Evolutionary conservation across 2,888 invertebrate species (phyloP).

Genomic region (Zhengitettix transpicula): DNA sequence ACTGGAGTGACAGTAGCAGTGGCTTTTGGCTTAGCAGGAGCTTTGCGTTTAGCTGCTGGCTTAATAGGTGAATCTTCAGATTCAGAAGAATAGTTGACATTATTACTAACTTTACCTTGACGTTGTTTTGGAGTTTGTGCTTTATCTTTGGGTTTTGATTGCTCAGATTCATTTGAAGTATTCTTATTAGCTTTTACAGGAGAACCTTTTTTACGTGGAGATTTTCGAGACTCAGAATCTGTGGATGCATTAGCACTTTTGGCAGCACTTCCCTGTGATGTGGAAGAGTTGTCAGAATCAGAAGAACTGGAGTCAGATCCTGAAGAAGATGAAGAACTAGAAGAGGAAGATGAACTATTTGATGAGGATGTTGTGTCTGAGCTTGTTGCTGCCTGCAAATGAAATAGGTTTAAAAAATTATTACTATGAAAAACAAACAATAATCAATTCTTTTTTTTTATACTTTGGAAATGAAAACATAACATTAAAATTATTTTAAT

Average conservation of each 20-base stretch:
- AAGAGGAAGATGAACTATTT: conserved; percentile 21
- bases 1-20: conserved; percentile 39
- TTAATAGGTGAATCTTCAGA: conserved; percentile 32
- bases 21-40: conserved; percentile 42
- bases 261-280: conserved; percentile 15
- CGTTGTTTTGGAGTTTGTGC: conserved; percentile 13
- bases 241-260: conserved; percentile 16
- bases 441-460: too few species aligned
- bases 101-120: conserved; percentile 24
- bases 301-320: conserved; percentile 20
- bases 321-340: conserved; percentile 23
- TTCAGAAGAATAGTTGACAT: conserved; percentile 39
- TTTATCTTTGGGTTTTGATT: conserved; percentile 16
- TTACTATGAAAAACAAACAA: too few species aligned
- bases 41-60: conserved; percentile 31
- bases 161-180: conserved; percentile 14
- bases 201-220: conserved; percentile 14
- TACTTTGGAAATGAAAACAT: too few species aligned
- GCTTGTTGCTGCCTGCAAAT: conserved; percentile 15
- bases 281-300: conserved; percentile 19
- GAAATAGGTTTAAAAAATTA: neutral
- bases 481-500: too few species aligned
- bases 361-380: conserved; percentile 18
- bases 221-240: conserved; percentile 15
- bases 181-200: conserved; percentile 12